Evolutionary conservation across 2,888 invertebrate species (phyloP), one percentile per base, ranked within the genome.

Genomic region (Heterodera filipjevi): DNA sequence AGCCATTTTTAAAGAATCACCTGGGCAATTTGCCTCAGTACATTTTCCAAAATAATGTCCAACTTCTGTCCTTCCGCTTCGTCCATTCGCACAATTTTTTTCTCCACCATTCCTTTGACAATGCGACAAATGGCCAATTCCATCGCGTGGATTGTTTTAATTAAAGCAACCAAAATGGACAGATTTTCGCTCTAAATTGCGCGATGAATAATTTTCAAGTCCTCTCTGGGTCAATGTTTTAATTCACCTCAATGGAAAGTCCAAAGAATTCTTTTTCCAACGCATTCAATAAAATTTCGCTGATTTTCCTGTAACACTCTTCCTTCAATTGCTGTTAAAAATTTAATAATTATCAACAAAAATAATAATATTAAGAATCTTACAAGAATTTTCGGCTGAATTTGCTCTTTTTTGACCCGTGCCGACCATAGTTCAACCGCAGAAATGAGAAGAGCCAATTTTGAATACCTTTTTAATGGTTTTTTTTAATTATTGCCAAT

Each of bases 121-220:
- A 81, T 46, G 6, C 32, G 33, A 33, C 44, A n/a, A 46, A 71
- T 44, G 14, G 81, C 80, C 27, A 39, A 14, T 32, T 80, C 80
- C 22, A 32, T 64, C 30, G 81, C 59, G 16, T 49, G 16, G 22
- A 82, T 35, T n/a, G 44, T 64, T 73, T 46, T 32, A 44, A 73
- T 35, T 27, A 64, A 73, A 14, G 73, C 27, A 27, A 73, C 35
- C 35, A 73, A 73, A 73, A 64, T 49, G 35, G 73, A 59, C 73
- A 73, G 49, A 73, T 73, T 73, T 12, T 35, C 35, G 35, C 64
- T 49, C 73, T 73, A 27, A 49, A 49, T 27, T n/a, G n/a, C n/a
- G n/a, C n/a, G n/a, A n/a, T n/a, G n/a, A n/a, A n/a, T 35, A 71
- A 32, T 5, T 53, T n/a, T n/a, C n/a, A 22, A 72, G 1, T 35